Conservation (phyloP, 92 coral and sea anemone species). For the Parazoanthus darwini region DNA sequence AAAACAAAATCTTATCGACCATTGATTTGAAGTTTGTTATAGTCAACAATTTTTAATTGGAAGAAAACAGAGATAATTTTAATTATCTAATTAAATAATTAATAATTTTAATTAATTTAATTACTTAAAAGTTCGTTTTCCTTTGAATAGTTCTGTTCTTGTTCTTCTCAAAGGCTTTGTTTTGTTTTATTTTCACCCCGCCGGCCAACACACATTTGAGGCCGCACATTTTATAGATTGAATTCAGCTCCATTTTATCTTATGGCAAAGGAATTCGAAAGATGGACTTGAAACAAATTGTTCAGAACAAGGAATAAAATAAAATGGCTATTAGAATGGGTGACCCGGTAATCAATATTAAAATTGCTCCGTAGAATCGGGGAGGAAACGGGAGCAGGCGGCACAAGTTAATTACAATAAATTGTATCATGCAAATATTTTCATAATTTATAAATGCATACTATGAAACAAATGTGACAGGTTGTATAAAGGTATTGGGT, state of each 20-base stretch:
- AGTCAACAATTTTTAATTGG: not conserved
- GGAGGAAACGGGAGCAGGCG: too few relatives aligned
- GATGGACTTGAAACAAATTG: not conserved
- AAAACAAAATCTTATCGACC: not conserved
- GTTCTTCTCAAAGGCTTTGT: not conserved
- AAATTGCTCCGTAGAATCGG: not conserved
- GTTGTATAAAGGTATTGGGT: too few relatives aligned
- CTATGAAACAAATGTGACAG: not conserved
- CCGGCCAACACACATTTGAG: not conserved
- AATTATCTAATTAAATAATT: too few relatives aligned
- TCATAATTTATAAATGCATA: too few relatives aligned
- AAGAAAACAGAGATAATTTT: too few relatives aligned
- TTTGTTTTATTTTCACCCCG: not conserved
- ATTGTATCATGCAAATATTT: not conserved
- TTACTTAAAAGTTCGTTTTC: too few relatives aligned
- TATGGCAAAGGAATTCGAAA: not conserved
- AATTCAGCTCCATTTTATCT: too few relatives aligned
- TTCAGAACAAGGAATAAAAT: not conserved
- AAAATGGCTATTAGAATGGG: not conserved
- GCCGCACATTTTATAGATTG: too few relatives aligned
- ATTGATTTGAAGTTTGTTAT: too few relatives aligned
- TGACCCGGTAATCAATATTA: not conserved
- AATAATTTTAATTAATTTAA: too few relatives aligned
- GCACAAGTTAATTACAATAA: too few relatives aligned
- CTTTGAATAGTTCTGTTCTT: too few relatives aligned